Evolutionary conservation across 1,140 invertebrate species (phyloP).

Genomic region (Helicoverpa zea): DNA sequence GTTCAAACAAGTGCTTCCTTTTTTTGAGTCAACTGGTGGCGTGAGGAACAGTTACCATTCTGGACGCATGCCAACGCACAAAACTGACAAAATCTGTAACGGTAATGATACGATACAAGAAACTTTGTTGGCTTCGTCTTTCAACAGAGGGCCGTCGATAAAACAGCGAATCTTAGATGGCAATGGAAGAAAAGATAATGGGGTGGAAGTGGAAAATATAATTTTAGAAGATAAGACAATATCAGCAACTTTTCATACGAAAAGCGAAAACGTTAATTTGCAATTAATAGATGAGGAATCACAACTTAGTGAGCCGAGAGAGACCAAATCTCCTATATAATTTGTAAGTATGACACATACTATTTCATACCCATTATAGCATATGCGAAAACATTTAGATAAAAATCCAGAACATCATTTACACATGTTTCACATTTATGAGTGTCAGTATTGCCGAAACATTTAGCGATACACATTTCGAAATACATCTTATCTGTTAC

Average conservation of each 20-base stretch:
- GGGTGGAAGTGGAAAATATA: constrained; percentile 77
- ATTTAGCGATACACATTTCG: too few relatives aligned
- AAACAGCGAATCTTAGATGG: constrained; percentile 76
- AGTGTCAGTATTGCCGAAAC: too few relatives aligned
- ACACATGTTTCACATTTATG: too few relatives aligned
- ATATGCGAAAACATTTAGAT: too few relatives aligned
- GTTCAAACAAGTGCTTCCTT: constrained; percentile 95
- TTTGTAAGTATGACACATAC: constrained; percentile 65
- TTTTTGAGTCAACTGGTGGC: constrained; percentile 88
- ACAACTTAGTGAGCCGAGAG: constrained; percentile 69
- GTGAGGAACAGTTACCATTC: constrained; percentile 80
- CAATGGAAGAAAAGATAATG: constrained; percentile 73
- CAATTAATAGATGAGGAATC: constrained; percentile 81
- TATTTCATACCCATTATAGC: too few relatives aligned
- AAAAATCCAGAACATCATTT: too few relatives aligned
- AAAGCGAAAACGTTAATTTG: constrained; percentile 76
- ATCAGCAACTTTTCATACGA: constrained; percentile 72
- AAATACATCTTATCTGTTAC: not conserved
- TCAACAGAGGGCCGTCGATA: constrained; percentile 79
- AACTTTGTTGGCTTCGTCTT: constrained; percentile 76
- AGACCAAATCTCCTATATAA: constrained; percentile 66
- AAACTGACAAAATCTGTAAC: constrained; percentile 80
- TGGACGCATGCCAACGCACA: constrained; percentile 77
- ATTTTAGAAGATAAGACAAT: constrained; percentile 78
- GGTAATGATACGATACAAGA: constrained; percentile 83